Percentiles rank a stretch among this genome's conserved stretches.
These are phyloP conservation scores for Luehdorfia chinensis DNA, from an alignment of 1,140 invertebrate species.

Conservation along the genomic window DNA sequence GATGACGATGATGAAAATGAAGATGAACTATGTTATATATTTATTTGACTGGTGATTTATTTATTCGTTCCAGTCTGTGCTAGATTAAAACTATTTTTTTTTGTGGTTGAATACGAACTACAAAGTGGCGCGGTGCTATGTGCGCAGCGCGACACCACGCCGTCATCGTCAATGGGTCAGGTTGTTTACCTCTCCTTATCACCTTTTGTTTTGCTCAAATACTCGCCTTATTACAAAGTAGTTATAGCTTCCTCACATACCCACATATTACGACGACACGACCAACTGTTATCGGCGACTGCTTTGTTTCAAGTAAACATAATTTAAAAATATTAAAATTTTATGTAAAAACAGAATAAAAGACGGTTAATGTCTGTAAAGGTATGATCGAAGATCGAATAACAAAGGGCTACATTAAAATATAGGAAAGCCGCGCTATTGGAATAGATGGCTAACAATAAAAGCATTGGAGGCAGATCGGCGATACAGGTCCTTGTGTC, in stretches of 20 bases:
- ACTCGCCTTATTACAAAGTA: conserved; percentile 49
- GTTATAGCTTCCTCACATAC: conserved; percentile 44
- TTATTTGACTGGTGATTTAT: too few relatives aligned
- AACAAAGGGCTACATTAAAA: conserved; percentile 44
- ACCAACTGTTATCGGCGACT: conserved; percentile 1
- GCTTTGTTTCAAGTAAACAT: conserved; percentile 2
- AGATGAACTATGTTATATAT: too few relatives aligned
- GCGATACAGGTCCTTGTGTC: conserved; percentile 74
- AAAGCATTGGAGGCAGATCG: conserved; percentile 67
- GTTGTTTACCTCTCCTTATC: conserved; percentile 75
- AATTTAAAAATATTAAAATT: too few relatives aligned
- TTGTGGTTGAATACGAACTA: too few relatives aligned
- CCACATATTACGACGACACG: conserved; percentile 21
- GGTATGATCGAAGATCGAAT: conserved; percentile 52
- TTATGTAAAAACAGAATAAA: neutral
- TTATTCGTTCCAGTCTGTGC: too few relatives aligned
- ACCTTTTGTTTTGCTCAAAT: conserved; percentile 74
- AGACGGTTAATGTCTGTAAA: conserved; percentile 13
- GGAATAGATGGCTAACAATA: conserved; percentile 63
- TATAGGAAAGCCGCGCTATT: conserved; percentile 57
- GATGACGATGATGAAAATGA: too few relatives aligned
- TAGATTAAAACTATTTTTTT: too few relatives aligned
- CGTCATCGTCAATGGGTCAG: conserved; percentile 59
- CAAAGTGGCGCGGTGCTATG: conserved; percentile 20
- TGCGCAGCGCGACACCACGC: conserved; percentile 42